Evolutionary conservation across 1,140 invertebrate genomes (phyloP), one percentile per base, ranked within the genome.

Genomic region (Drosophila aff.): DNA sequence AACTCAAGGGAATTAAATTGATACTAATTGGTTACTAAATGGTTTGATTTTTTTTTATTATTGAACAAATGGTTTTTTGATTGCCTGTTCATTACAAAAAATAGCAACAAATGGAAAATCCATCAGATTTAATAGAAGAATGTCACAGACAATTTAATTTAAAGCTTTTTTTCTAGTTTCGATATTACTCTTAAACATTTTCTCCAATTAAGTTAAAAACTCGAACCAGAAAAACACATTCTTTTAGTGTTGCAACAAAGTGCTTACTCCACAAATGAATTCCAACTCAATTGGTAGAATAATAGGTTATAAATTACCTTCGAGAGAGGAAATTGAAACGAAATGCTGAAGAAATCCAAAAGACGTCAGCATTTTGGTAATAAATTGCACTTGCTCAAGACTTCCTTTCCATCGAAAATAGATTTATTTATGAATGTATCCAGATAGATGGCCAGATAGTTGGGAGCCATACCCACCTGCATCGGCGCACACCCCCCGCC

Each of bases 351-450:
- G 44, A 72, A 72, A 61, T 73, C 68, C 59, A 38, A 73, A 72
- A 60, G 55, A 41, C 68, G 69, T 73, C 69, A 73, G 67, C 69
- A 61, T 73, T 73, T 73, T 73, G 69, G 44, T 73, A 73, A 73
- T 73, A 73, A 73, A 73, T 73, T 72, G 67, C 53, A 72, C 31
- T 60, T 73, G 43, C 26, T 52, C 69, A 71, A 43, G 52, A 73
- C 53, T 72, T 69, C 47, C 66, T 59, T 28, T 9, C 52, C 18
- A 33, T 50, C 67, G 38, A 72, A 71, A 60, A 73, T 73, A 73
- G 66, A 60, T 72, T 72, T 73, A 73, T 73, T 73, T 73, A 73
- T 73, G 67, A 73, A 60, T 72, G 67, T 72, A 43, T 50, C 69
- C 33, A 60, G 65, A 36, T 71, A 21, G 62, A 55, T 73, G 50